Evolutionary conservation across 2,888 invertebrate species (phyloP), one percentile per base, ranked within the genome.

Genomic region (Drosophila mettleri): DNA sequence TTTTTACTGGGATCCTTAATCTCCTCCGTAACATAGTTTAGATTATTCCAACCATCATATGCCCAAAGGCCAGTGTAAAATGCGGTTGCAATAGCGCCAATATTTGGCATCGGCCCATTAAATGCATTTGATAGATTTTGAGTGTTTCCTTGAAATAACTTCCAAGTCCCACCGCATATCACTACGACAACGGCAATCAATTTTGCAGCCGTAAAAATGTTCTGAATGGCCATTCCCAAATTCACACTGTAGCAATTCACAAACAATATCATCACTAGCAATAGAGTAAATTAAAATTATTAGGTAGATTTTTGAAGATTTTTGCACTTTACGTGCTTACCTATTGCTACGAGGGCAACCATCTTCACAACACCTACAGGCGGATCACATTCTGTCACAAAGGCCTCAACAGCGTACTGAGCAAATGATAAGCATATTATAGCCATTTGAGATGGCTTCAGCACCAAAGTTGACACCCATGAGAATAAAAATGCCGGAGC

Each of bases 11-110:
- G 99, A 93, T 99, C 98, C 93, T 98, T 97, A 80, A 99, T 97
- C 93, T 99, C 99, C 93, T 99, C 99, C 74, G 99, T 99, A 72
- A 99, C 99, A 94, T 98, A 99, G 94, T 99, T 99, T 84, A 99
- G 94, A 93, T 99, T 99, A 93, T 99, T 99, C 98, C 98, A 98
- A 86, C 98, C 98, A 92, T 98, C 98, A 93, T 98, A 98, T 69
- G 98, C 98, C 98, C 98, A 98, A 31, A 98, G 94, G 73, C 98
- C 98, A 34, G 97, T 97, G 93, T 98, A 98, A 94, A 98, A 98
- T 65, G 98, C 98, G 38, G 97, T 97, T 74, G 98, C 98, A 88
- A 98, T 95, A 92, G 96, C 96, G 78, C 98, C 96, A 84, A 96
- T 92, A 53, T 95, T 95, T 89, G 94, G 95, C 85, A 93, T 93